phyloP scores from a whole-genome alignment of 2,113 vertebrate genomes.

The Phrynosoma platyrhinos region DNA sequence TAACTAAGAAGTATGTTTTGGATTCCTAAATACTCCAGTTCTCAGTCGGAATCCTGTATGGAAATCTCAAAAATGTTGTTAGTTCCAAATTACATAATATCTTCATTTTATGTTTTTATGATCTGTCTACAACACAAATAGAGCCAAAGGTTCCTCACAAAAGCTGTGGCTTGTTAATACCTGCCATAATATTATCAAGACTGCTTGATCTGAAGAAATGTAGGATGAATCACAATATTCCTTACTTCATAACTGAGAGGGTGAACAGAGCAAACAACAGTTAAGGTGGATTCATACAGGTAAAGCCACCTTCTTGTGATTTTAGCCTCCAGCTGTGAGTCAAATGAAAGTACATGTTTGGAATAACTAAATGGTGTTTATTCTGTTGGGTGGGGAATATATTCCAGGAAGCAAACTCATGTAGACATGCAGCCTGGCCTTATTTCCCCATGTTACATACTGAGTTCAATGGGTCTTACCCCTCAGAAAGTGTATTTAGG shows the following conservation, averaged over 20 bases:
- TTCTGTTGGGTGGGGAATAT: background rate
- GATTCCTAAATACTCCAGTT: background rate
- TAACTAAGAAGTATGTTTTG: background rate
- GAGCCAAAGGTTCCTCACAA: background rate
- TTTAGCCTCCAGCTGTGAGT: conserved; percentile 35
- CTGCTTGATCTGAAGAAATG: background rate
- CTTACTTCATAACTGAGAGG: conserved; percentile 6
- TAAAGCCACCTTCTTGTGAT: background rate
- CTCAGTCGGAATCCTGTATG: background rate
- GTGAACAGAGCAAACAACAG: conserved; percentile 35
- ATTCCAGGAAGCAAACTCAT: background rate
- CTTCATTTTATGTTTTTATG: background rate
- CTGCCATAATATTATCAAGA: background rate
- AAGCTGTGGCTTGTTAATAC: conserved; percentile 21
- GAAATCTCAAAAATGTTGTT: background rate
- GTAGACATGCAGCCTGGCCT: background rate
- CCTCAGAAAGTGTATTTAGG: background rate
- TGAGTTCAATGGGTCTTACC: background rate
- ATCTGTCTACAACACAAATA: background rate
- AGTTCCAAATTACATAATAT: background rate
- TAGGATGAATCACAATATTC: background rate
- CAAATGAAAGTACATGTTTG: conserved; percentile 3
- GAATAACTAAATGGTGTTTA: conserved; percentile 34
- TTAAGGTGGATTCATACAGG: conserved; percentile 2
- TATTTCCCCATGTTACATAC: background rate